A percentile compares a stretch with the other conserved stretches of the same genome.
Conservation (phyloP, 2,888 invertebrate species). For the Spisula solida region DNA sequence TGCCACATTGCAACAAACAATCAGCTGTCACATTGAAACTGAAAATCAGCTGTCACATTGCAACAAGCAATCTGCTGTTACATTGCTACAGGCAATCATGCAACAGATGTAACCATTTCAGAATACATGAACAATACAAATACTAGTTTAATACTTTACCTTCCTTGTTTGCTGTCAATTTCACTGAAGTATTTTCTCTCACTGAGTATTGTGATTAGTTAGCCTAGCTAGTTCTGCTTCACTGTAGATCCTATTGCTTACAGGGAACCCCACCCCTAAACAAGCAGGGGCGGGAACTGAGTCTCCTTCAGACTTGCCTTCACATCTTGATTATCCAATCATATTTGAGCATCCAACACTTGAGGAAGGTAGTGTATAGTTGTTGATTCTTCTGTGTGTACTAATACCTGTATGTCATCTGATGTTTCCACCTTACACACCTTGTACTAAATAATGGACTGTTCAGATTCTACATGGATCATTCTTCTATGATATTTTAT, state of each 20-base stretch:
- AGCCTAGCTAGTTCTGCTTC: slow-evolving; percentile 24
- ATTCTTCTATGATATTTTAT: not conserved
- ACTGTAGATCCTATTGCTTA: slow-evolving; percentile 42
- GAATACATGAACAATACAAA: too few species aligned
- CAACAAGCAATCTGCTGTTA: not conserved
- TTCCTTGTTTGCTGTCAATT: too few species aligned
- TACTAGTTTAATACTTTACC: too few species aligned
- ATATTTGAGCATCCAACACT: slow-evolving; percentile 83
- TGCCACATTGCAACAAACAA: not conserved
- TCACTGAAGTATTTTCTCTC: too few species aligned
- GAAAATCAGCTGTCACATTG: too few species aligned
- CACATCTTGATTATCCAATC: slow-evolving; percentile 78
- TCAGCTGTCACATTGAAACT: too few species aligned
- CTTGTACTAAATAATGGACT: not conserved
- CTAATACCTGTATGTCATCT: not conserved
- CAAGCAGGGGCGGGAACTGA: slow-evolving; percentile 77
- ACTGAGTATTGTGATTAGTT: slow-evolving; percentile 6
- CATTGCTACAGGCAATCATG: not conserved
- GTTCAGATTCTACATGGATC: not conserved
- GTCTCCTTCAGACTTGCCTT: slow-evolving; percentile 79
- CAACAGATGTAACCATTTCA: too few species aligned
- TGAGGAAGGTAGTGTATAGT: slow-evolving; percentile 77
- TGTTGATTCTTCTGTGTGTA: not conserved
- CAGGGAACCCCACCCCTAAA: slow-evolving; percentile 83
- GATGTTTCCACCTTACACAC: not conserved